These are phyloP conservation scores for Laspeyria flexula DNA, from an alignment of 2,888 invertebrate species.

Conservation along the genomic window DNA sequence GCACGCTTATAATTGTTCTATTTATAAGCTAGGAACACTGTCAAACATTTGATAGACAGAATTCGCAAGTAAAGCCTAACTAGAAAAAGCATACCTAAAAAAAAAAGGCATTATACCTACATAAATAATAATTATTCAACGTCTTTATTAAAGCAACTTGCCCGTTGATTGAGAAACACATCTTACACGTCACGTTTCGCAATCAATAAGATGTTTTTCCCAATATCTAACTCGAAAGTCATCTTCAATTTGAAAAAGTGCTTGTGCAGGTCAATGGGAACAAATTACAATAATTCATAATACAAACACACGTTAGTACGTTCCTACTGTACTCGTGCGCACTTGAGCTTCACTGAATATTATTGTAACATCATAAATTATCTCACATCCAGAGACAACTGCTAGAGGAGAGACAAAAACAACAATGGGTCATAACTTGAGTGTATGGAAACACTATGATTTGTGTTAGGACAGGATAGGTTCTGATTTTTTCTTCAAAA, in stretches of 20 bases:
- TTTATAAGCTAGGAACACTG: too few relatives aligned
- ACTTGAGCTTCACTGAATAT: slow-evolving; percentile 35
- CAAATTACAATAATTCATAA: slow-evolving; percentile 17
- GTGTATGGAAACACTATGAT: slow-evolving; percentile 38
- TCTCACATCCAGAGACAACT: slow-evolving; percentile 51
- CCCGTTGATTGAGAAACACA: too few relatives aligned
- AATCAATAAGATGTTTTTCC: not conserved
- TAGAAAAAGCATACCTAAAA: too few relatives aligned
- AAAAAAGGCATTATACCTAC: too few relatives aligned
- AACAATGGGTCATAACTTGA: slow-evolving; percentile 63
- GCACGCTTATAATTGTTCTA: too few relatives aligned
- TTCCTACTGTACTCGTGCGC: slow-evolving; percentile 19
- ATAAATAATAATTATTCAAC: too few relatives aligned
- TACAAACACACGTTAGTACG: slow-evolving; percentile 5
- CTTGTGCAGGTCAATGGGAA: slow-evolving; percentile 12
- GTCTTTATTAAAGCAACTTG: too few relatives aligned
- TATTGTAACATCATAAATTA: slow-evolving; percentile 58
- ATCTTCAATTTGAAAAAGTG: slow-evolving; percentile 5
- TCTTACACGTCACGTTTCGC: not conserved
- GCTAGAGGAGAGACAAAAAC: slow-evolving; percentile 58
- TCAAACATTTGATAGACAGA: too few relatives aligned
- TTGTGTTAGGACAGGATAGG: not conserved
- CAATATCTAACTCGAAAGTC: not conserved
- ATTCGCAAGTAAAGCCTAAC: too few relatives aligned
- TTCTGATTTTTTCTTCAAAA: not conserved